Percentiles rank a stretch among this genome's conserved stretches.
These are phyloP conservation scores for Calosoma granatense DNA, from an alignment of 1,140 invertebrate genomes.

Conservation along the genomic window DNA sequence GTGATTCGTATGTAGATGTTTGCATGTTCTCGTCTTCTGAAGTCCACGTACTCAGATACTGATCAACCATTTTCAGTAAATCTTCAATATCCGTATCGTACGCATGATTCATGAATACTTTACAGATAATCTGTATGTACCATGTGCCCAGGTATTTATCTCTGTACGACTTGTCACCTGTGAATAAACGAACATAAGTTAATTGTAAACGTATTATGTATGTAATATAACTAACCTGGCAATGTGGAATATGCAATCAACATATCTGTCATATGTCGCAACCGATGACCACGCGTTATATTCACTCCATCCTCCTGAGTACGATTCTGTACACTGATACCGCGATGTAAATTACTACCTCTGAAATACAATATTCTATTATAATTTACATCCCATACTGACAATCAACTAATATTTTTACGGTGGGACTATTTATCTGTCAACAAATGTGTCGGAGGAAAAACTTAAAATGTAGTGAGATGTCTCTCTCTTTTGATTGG, in stretches of 20 bases:
- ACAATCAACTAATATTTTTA: no score
- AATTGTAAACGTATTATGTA: not conserved
- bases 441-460: no score
- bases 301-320: conserved; percentile 12
- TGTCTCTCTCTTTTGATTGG: no score
- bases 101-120: conserved; percentile 60
- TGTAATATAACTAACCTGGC: conserved; percentile 32
- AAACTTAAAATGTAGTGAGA: no score
- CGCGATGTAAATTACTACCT: conserved; percentile 24
- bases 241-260: conserved; percentile 55
- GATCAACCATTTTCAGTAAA: conserved; percentile 52
- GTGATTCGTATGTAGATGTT: conserved; percentile 41
- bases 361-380: conserved; percentile 20
- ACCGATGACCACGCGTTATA: conserved; percentile 11
- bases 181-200: conserved; percentile 13
- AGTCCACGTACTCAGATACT: conserved; percentile 31
- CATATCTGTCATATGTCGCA: conserved; percentile 48
- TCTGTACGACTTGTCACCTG: conserved; percentile 53
- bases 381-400: no score
- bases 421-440: no score
- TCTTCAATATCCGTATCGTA: conserved; percentile 49
- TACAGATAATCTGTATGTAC: conserved; percentile 66
- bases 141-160: conserved; percentile 54
- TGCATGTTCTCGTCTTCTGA: conserved; percentile 33
- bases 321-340: conserved; percentile 7